Evolutionary conservation across 2,888 invertebrate species (phyloP).

Genomic region (Drosophila pseudotalamancana): DNA sequence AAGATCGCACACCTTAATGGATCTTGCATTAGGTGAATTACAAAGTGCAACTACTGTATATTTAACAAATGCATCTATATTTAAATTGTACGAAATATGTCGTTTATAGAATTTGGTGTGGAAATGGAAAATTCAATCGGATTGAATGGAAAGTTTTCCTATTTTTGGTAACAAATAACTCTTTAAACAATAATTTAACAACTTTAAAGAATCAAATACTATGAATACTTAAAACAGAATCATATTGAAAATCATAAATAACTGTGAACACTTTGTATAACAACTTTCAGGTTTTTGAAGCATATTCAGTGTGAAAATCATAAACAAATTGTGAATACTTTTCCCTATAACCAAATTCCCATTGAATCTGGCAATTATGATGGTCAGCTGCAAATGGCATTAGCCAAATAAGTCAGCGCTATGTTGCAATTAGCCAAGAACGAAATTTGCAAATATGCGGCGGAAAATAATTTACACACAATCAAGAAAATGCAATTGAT

Average conservation of each 20-base stretch:
- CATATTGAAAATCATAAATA: no score
- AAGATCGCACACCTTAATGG: constrained; percentile 34
- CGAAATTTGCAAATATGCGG: constrained; percentile 36
- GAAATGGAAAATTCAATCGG: no score
- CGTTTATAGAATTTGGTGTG: no score
- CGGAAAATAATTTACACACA: constrained; percentile 61
- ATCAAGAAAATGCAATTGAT: constrained; percentile 48
- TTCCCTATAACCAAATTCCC: not conserved
- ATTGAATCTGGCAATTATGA: constrained; percentile 35
- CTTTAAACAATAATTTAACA: no score
- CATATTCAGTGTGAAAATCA: not conserved
- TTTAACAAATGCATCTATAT: not conserved
- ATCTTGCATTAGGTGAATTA: not conserved
- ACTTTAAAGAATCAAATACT: no score
- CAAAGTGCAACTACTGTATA: not conserved
- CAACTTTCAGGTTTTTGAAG: no score
- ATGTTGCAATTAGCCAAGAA: constrained; percentile 60
- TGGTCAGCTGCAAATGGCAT: constrained; percentile 51
- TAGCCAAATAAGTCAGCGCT: constrained; percentile 45
- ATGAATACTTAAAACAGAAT: no score
- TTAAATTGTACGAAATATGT: no score
- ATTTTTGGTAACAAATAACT: no score
- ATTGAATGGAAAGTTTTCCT: no score
- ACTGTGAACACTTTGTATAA: no score
- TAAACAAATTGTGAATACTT: not conserved